phyloP scores from a whole-genome alignment of 2,888 invertebrate species.

The Gibbula magus region DNA sequence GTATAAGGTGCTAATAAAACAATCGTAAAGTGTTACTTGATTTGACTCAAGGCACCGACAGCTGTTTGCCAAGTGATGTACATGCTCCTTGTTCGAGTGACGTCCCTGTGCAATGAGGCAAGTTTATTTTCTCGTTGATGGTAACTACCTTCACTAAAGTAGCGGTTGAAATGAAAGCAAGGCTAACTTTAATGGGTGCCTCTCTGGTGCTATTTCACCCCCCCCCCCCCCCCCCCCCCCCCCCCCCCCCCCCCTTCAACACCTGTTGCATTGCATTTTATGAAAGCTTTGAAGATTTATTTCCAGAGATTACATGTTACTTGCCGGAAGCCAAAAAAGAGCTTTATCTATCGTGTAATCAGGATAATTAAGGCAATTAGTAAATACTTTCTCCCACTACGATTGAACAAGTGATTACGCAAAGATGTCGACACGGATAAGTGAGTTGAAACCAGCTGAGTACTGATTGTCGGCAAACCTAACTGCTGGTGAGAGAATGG shows the following conservation, averaged over 20 bases:
- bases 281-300: not conserved
- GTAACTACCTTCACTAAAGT: not conserved
- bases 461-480: too few relatives aligned
- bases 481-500: too few relatives aligned
- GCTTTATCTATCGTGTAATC: not conserved
- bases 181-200: too few relatives aligned
- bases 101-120: not conserved
- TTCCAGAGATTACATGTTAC: not conserved
- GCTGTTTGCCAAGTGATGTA: not conserved
- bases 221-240: too few relatives aligned
- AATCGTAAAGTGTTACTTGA: not conserved
- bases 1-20: not conserved
- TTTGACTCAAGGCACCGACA: not conserved
- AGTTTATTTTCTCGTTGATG: not conserved
- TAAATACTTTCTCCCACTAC: too few relatives aligned
- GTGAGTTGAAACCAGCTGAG: too few relatives aligned
- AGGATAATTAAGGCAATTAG: not conserved
- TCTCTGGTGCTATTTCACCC: too few relatives aligned
- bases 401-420: too few relatives aligned
- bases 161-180: too few relatives aligned
- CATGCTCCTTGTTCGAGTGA: not conserved
- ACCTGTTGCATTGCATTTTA: not conserved
- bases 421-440: too few relatives aligned
- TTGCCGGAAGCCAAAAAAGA: not conserved
- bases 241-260: not conserved